These are phyloP conservation scores for Zelostemma sp. DNA, from an alignment of 1,140 invertebrate genomes.

Conservation along the genomic window DNA sequence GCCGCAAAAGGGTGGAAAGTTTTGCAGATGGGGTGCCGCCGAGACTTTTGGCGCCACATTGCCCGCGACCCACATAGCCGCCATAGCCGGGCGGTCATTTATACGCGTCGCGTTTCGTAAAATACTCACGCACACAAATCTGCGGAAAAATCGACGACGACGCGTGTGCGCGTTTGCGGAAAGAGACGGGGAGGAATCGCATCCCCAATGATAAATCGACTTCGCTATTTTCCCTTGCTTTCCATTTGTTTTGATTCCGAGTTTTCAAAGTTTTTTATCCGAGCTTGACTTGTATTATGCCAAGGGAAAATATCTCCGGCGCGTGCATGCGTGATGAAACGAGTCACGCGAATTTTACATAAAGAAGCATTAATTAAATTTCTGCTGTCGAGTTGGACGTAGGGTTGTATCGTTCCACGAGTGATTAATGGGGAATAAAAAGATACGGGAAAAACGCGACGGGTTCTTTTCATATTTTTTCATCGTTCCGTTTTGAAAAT, in stretches of 20 bases:
- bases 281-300: no score
- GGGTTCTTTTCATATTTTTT: no score
- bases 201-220: conserved; percentile 19
- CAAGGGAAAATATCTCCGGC: neutral
- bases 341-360: conserved; percentile 7
- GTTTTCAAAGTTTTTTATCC: no score
- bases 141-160: neutral
- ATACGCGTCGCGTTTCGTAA: conserved; percentile 22
- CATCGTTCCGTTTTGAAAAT: no score
- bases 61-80: conserved; percentile 52
- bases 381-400: neutral
- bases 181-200: conserved; percentile 12
- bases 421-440: neutral
- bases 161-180: conserved; percentile 9
- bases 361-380: conserved; percentile 2
- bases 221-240: conserved; percentile 17
- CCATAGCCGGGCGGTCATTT: conserved; percentile 23
- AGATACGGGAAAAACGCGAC: no score
- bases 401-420: neutral
- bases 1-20: conserved; percentile 43
- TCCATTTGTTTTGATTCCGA: conserved; percentile 26
- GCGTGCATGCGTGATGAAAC: neutral
- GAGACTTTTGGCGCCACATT: conserved; percentile 52
- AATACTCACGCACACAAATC: conserved; percentile 15
- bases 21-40: conserved; percentile 34